A percentile compares a stretch with the other conserved stretches of the same genome.
phyloP scores from a whole-genome alignment of 2,888 invertebrate species.

The Ceriagrion tenellum region DNA sequence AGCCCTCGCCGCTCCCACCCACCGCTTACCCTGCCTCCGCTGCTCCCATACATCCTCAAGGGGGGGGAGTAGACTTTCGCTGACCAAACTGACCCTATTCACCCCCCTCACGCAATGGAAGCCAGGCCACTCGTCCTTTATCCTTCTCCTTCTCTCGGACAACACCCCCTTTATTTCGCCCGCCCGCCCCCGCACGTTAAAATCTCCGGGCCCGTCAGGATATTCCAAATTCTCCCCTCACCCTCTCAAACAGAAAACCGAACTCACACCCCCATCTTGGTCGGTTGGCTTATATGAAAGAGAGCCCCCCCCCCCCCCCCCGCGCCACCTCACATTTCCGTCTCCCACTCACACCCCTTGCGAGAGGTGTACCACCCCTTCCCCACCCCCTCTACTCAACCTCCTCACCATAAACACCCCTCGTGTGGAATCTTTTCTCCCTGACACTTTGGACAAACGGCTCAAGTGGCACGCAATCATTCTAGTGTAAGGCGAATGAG shows the following conservation, averaged over 20 bases:
- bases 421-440: slow-evolving; percentile 43
- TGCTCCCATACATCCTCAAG: not conserved
- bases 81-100: slow-evolving; percentile 64
- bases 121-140: not conserved
- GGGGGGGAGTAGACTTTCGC: not conserved
- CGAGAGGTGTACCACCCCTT: not conserved
- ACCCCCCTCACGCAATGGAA: slow-evolving; percentile 41
- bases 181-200: not conserved
- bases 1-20: not conserved
- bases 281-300: not conserved
- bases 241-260: too few relatives aligned
- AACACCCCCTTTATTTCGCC: too few relatives aligned
- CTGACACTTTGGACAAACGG: slow-evolving; percentile 65
- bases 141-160: too few relatives aligned
- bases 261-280: not conserved
- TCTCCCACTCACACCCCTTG: not conserved
- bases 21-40: slow-evolving; percentile 4
- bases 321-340: too few relatives aligned
- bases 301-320: too few relatives aligned
- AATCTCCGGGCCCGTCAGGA: not conserved
- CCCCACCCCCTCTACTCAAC: too few relatives aligned
- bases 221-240: not conserved
- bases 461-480: slow-evolving; percentile 68
- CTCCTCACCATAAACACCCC: not conserved
- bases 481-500: slow-evolving; percentile 39